These are phyloP conservation scores for Fregetta grallaria DNA, from an alignment of 2,113 vertebrate genomes.

Conservation along the genomic window DNA sequence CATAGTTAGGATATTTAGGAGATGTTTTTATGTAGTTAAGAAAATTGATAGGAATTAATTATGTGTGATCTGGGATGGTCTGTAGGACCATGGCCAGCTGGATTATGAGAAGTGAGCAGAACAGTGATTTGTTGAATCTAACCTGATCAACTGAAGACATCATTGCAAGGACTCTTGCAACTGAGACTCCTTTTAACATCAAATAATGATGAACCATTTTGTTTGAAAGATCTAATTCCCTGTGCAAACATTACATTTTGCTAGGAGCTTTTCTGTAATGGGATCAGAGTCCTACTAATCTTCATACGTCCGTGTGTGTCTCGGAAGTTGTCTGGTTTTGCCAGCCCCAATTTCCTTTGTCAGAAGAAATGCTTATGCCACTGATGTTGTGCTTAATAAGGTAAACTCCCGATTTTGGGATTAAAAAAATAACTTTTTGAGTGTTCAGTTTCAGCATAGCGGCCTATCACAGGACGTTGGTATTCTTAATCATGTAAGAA, in stretches of 20 bases:
- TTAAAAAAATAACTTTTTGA: neutral
- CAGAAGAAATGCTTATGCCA: neutral
- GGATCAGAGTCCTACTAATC: neutral
- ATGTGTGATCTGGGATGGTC: neutral
- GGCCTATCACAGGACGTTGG: fast-evolving
- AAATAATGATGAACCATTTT: neutral
- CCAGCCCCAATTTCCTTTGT: neutral
- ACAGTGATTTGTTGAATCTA: neutral
- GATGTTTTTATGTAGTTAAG: neutral
- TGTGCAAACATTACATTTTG: neutral
- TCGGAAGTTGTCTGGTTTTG: neutral
- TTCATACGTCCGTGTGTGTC: neutral
- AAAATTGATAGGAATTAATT: neutral
- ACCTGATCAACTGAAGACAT: neutral
- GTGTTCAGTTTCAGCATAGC: neutral
- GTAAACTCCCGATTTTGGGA: neutral
- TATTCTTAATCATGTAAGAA: neutral
- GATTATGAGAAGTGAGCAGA: neutral
- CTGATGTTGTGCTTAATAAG: neutral
- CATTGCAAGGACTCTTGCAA: neutral
- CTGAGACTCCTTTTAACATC: neutral
- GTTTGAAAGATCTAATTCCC: neutral
- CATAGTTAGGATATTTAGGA: neutral
- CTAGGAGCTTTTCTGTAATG: neutral
- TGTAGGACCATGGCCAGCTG: neutral